phyloP scores from a whole-genome alignment of 2,888 invertebrate species.

The Dryobota labecula region DNA sequence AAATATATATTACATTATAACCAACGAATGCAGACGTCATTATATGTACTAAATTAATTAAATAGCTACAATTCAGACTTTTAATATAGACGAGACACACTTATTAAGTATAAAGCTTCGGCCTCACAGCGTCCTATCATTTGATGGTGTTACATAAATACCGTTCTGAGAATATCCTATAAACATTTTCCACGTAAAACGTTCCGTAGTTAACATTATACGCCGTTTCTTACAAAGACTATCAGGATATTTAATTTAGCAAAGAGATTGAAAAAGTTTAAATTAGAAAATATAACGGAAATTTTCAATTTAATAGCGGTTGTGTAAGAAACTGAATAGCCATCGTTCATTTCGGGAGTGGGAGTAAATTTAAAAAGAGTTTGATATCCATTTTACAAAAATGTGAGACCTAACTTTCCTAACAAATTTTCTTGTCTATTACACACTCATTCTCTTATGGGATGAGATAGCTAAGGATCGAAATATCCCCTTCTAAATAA shows the following conservation, averaged over 20 bases:
- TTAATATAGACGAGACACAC: not conserved
- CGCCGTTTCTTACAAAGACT: slow-evolving; percentile 15
- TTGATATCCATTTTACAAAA: not conserved
- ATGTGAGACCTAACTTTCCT: not conserved
- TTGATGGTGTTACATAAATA: slow-evolving; percentile 26
- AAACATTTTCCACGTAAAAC: slow-evolving; percentile 39
- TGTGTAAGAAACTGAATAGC: not conserved
- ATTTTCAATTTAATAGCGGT: slow-evolving; percentile 47
- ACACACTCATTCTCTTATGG: not conserved
- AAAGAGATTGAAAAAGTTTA: slow-evolving; percentile 57
- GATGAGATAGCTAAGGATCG: not conserved
- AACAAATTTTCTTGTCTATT: too few relatives aligned
- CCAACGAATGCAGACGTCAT: not conserved
- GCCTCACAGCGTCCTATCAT: not conserved
- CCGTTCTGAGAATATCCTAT: slow-evolving; percentile 21
- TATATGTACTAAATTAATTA: not conserved
- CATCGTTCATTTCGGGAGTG: not conserved
- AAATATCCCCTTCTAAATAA: too few relatives aligned
- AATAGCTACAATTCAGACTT: not conserved
- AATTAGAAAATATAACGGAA: slow-evolving; percentile 50
- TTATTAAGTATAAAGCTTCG: not conserved
- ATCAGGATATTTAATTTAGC: slow-evolving; percentile 47
- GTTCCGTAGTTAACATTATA: slow-evolving; percentile 34
- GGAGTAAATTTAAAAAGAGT: slow-evolving; percentile 9
- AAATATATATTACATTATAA: not conserved